These are phyloP conservation scores for Melieria picta DNA, from an alignment of 2,888 invertebrate species.

Conservation along the genomic window DNA sequence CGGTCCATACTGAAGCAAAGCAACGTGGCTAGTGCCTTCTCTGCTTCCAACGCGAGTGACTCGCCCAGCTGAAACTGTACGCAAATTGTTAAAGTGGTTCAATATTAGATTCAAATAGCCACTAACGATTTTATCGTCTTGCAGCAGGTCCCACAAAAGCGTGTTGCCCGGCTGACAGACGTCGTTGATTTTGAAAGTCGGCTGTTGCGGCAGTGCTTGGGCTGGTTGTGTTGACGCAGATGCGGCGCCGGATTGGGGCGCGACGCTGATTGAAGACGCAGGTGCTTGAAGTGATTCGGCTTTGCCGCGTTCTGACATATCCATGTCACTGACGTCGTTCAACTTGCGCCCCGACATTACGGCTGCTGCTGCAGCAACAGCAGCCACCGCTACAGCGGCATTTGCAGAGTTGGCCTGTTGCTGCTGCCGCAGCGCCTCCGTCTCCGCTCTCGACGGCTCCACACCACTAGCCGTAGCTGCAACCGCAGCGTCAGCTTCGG, in stretches of 20 bases:
- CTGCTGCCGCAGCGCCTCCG: conserved; percentile 33
- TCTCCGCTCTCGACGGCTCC: conserved; percentile 24
- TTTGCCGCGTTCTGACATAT: conserved; percentile 49
- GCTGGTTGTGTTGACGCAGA: conserved; percentile 32
- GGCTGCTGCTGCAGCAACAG: conserved; percentile 49
- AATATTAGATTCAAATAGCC: neutral
- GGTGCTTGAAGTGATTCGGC: conserved; percentile 21
- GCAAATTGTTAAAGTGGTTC: neutral
- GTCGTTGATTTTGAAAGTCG: conserved; percentile 67
- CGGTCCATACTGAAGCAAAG: conserved; percentile 92
- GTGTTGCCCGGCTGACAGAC: conserved; percentile 94
- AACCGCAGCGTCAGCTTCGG: conserved; percentile 52
- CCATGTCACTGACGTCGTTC: conserved; percentile 46
- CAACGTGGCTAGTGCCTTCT: conserved; percentile 89
- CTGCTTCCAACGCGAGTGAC: conserved; percentile 91
- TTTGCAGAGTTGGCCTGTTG: conserved; percentile 38
- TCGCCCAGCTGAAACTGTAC: conserved; percentile 84
- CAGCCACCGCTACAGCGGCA: conserved; percentile 49
- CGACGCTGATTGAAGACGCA: conserved; percentile 3
- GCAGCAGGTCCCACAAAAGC: conserved; percentile 91
- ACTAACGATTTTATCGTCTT: conserved; percentile 88
- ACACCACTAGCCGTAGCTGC: conserved; percentile 41
- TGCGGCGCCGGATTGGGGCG: conserved; percentile 27
- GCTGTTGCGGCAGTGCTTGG: conserved; percentile 46
- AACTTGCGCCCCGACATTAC: conserved; percentile 36